Evolutionary conservation across 2,888 invertebrate species (phyloP).

Genomic region (Chirona hameri): DNA sequence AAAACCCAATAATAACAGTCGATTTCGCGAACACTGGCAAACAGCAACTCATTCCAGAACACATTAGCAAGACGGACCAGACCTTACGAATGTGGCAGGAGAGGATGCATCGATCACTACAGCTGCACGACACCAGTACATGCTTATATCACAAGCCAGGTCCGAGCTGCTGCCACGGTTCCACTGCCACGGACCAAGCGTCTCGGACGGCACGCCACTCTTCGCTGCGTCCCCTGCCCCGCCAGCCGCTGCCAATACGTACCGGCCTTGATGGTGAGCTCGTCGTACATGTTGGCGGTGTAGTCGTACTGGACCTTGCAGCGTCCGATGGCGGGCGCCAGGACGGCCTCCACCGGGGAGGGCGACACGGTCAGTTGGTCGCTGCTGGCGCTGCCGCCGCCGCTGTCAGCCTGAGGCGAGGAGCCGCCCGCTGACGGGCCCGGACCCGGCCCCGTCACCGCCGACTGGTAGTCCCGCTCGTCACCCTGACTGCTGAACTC

Average conservation of each 20-base stretch:
- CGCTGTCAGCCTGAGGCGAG: slow-evolving; percentile 33
- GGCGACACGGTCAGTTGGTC: neutral
- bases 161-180: no score
- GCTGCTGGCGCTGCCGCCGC: slow-evolving; percentile 26
- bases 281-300: slow-evolving; percentile 80
- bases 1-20: no score
- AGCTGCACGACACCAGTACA: no score
- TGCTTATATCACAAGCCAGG: no score
- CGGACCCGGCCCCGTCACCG: slow-evolving; percentile 40
- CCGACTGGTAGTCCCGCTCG: slow-evolving; percentile 42
- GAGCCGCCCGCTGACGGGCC: slow-evolving; percentile 36
- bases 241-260: slow-evolving; percentile 38
- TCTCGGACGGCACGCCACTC: no score
- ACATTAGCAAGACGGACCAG: no score
- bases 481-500: slow-evolving; percentile 75
- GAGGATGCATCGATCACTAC: no score
- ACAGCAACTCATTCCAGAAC: no score
- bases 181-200: no score
- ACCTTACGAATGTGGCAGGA: no score
- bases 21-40: no score
- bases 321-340: slow-evolving; percentile 58
- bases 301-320: slow-evolving; percentile 85
- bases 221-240: neutral
- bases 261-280: slow-evolving; percentile 70
- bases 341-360: neutral